Evolutionary conservation across 2,888 invertebrate genomes (phyloP), one percentile per base, ranked within the genome.

Genomic region (Cataglyphis rosenhaueri): DNA sequence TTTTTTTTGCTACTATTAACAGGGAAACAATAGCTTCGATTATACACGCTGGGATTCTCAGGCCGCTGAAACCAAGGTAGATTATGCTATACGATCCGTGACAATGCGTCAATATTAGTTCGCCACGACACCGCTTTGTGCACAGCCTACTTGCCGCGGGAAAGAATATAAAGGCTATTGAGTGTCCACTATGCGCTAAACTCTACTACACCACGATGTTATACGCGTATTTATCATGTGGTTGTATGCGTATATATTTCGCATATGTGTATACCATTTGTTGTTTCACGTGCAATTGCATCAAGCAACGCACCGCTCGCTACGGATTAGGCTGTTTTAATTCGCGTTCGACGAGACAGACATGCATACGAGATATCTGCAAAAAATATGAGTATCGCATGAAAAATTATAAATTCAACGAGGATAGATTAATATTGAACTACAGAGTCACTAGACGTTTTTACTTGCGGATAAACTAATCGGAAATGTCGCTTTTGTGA

Each of bases 91-190:
- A 79, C 70, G 70, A 79, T 79, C 70, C 70, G 78, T 70, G 59
- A 78, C 44, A 59, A 70, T 79, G 78, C 70, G 70, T 79, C 78
- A 70, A 78, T 78, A 78, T 78, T 70, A 79, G 78, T 70, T 79
- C 21, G 4, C 35, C 32, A 29, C 68, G 32, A 70, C 57, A 44
- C 21, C 59, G 70, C 78, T 83, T 79, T 76, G 18, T 71, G 41
- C 62, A 15, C 44, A 62, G 57, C 44, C 74, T 70, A 70, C 62
- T 73, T 82, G 48, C 74, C 62, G 38, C 52, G 64, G 61, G 61
- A 65, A 82, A 38, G 76, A 85, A 81, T 81, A 75, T 76, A 81
- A 84, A 88, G 64, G 76, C 76, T 71, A 86, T 83, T 52, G 87
- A 81, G 83, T 85, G 62, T 84, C 75, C 25, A 35, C 21, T 57